phyloP scores from a whole-genome alignment of 1,140 invertebrate genomes.

The Tetramorium alpestre region DNA sequence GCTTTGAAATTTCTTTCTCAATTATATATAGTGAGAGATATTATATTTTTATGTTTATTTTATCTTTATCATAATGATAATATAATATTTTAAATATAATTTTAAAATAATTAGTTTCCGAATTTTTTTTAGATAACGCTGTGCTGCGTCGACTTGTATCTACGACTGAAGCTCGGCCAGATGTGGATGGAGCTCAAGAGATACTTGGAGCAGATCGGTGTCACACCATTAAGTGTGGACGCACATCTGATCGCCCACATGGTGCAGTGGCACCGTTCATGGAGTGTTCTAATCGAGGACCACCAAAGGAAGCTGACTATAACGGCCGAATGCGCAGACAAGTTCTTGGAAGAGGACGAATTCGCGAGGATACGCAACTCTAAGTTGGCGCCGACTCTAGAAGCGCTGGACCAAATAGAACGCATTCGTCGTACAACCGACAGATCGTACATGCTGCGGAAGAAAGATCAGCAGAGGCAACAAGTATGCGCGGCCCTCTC shows the following conservation, averaged over 20 bases:
- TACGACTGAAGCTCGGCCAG: constrained; percentile 74
- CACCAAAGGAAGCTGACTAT: constrained; percentile 67
- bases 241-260: constrained; percentile 74
- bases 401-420: constrained; percentile 72
- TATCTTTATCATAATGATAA: no score
- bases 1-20: no score
- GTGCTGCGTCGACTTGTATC: constrained; percentile 72
- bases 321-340: constrained; percentile 40
- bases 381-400: constrained; percentile 62
- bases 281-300: constrained; percentile 62
- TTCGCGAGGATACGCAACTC: constrained; percentile 71
- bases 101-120: not conserved
- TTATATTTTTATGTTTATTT: not conserved
- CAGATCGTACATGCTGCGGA: constrained; percentile 64
- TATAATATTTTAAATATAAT: not conserved
- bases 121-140: constrained; percentile 72
- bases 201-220: constrained; percentile 70
- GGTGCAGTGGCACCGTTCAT: constrained; percentile 70
- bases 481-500: constrained; percentile 57
- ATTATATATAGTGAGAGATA: no score
- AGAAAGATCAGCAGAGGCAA: constrained; percentile 63
- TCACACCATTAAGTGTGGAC: constrained; percentile 73
- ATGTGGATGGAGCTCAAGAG: constrained; percentile 74
- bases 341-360: constrained; percentile 63
- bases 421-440: constrained; percentile 73